phyloP scores from a whole-genome alignment of 2,888 invertebrate genomes.

The Galeruca laticollis region DNA sequence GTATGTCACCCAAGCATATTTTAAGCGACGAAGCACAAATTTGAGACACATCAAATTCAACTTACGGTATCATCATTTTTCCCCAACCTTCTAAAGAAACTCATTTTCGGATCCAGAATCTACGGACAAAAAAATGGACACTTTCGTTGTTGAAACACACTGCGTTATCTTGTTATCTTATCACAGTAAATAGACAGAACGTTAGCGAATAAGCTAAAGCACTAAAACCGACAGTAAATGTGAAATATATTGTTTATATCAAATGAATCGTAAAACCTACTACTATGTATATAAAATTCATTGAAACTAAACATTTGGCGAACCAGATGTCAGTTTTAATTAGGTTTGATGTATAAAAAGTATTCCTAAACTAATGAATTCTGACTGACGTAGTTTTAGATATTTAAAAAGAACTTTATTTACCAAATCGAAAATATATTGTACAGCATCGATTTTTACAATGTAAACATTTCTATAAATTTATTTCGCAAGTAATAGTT shows the following conservation, averaged over 20 bases:
- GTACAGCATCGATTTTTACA: too few relatives aligned
- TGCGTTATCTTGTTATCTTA: conserved; percentile 7
- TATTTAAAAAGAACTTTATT: too few relatives aligned
- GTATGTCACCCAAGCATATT: too few relatives aligned
- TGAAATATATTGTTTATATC: neutral
- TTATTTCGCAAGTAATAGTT: too few relatives aligned
- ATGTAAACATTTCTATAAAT: too few relatives aligned
- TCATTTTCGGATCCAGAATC: conserved; percentile 8
- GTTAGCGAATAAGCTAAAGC: neutral
- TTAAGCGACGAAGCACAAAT: neutral
- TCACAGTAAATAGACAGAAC: neutral
- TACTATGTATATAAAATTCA: neutral
- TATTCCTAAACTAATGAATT: neutral
- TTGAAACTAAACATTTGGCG: neutral
- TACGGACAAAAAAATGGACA: conserved; percentile 15
- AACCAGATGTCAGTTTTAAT: neutral
- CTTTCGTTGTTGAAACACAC: neutral
- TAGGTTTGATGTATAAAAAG: neutral
- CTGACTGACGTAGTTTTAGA: too few relatives aligned
- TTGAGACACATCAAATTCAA: neutral
- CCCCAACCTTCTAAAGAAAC: conserved; percentile 13
- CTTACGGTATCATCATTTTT: conserved; percentile 12
- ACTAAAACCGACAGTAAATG: neutral
- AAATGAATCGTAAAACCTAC: neutral
- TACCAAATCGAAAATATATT: too few relatives aligned